phyloP scores from a whole-genome alignment of 1,140 invertebrate species.

The Euglossa dilemma region DNA sequence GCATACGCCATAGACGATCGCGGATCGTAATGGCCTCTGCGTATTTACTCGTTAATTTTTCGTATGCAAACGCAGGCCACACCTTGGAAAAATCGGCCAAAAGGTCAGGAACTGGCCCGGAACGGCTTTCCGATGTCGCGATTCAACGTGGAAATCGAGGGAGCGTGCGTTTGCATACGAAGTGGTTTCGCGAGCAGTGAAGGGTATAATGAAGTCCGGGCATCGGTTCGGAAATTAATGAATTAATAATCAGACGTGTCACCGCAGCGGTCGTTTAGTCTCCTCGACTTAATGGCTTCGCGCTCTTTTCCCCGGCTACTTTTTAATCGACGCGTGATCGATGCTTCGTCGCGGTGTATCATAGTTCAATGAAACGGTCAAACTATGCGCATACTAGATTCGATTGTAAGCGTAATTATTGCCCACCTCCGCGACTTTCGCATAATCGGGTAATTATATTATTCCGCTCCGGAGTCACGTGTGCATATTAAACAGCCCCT shows the following conservation, averaged over 20 bases:
- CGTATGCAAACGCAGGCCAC: constrained; percentile 51
- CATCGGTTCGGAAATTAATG: neutral
- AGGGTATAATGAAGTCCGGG: neutral
- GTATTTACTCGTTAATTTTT: constrained; percentile 54
- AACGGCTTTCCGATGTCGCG: constrained; percentile 31
- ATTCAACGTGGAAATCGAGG: constrained; percentile 33
- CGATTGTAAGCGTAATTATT: neutral
- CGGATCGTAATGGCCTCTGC: constrained; percentile 34
- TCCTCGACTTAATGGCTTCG: neutral
- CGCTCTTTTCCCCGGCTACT: neutral
- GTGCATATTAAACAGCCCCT: neutral
- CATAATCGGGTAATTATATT: neutral
- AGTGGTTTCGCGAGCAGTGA: neutral
- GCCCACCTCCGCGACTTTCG: neutral
- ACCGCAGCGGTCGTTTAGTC: too few species aligned
- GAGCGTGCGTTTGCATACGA: constrained; percentile 19
- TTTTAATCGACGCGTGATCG: too few species aligned
- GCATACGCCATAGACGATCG: constrained; percentile 35
- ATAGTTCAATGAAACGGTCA: neutral
- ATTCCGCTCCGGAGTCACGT: neutral
- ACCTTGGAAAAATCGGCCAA: constrained; percentile 49
- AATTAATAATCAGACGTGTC: neutral
- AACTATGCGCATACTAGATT: neutral
- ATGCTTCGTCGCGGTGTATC: neutral
- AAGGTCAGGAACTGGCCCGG: constrained; percentile 54